Percentiles rank a stretch among this genome's conserved stretches.
These are phyloP conservation scores for Cheilosia soror DNA, from an alignment of 2,888 invertebrate genomes.

Conservation along the genomic window DNA sequence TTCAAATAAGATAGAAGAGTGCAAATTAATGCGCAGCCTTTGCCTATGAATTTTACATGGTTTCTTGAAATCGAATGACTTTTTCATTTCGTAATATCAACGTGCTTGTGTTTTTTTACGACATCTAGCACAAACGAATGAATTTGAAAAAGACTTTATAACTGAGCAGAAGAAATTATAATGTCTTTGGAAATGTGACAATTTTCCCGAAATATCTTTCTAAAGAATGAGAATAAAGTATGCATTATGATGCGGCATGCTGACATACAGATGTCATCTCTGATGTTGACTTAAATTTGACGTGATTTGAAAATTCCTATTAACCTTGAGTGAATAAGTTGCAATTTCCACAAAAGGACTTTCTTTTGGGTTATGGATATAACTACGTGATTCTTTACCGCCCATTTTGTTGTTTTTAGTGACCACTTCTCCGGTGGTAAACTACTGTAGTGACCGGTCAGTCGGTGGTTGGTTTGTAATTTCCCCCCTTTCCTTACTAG, in stretches of 20 bases:
- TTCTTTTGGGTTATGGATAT: background rate
- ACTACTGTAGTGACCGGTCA: too few species aligned
- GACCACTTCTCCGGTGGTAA: too few species aligned
- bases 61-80: background rate
- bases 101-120: background rate
- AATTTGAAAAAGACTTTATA: background rate
- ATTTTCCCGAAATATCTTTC: background rate
- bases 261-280: background rate
- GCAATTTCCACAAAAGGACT: background rate
- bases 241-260: background rate
- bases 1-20: slow-evolving; percentile 1
- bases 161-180: background rate
- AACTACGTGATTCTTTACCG: too few species aligned
- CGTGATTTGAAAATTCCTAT: background rate
- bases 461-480: too few species aligned
- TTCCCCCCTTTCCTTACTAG: too few species aligned
- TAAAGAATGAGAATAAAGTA: background rate
- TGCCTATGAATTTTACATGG: background rate
- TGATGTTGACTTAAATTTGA: background rate
- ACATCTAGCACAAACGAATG: background rate
- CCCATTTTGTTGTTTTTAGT: too few species aligned
- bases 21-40: background rate
- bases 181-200: background rate
- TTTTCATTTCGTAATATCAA: background rate
- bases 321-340: background rate